Base-by-base conservation (phyloP, 2,113 vertebrate genomes). In the Ursus arctos region DNA sequence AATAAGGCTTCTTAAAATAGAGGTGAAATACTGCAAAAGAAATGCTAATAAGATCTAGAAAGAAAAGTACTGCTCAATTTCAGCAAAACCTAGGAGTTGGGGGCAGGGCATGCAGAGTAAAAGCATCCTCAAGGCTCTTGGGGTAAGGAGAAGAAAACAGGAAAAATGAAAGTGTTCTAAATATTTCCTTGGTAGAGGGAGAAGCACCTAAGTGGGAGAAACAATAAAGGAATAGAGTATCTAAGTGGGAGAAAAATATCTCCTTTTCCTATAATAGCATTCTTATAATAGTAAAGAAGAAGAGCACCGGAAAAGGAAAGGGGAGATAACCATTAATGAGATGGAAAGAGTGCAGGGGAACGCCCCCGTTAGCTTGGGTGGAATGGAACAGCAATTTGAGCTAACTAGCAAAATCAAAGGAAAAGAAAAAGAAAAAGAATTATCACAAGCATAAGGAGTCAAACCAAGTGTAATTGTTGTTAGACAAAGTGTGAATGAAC, bases 1-100 rank as follows among this genome's bases (percentile, higher is more conserved):
- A 95, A 59, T 61, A 93, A 95, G 61, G 40, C 91, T 59, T 91
- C 86, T 92, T 95, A 93, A 97, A 88, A 91, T 67, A 91, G 82
- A 91, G 33, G 55, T 88, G 67, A 92, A 96, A 94, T 79, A 57
- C 53, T 92, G 14, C 47, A 84, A 74, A 79, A 26, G 16, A 91
- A 91, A 88, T 84, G 74, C 90, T 95, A 95, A 65, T 87, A 86
- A 77, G 28, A 81, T 88, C 67, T 76, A 85, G 63, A 89, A 96
- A 93, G 91, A 69, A 95, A 95, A 92, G 33, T 67, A 43, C 28
- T 67, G 71, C 53, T 83, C 51, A 65, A 65, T 94, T 96, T 95
- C 83, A 95, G 95, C 57, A 92, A 89, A 95, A 94, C 26, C 43
- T 71, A 40, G n/a, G 51, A 69, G 51, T 5, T 94, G 26, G 55